Evolutionary conservation across 2,113 vertebrate genomes (phyloP), one percentile per base, ranked within the genome.

Genomic region (Monopterus albus): DNA sequence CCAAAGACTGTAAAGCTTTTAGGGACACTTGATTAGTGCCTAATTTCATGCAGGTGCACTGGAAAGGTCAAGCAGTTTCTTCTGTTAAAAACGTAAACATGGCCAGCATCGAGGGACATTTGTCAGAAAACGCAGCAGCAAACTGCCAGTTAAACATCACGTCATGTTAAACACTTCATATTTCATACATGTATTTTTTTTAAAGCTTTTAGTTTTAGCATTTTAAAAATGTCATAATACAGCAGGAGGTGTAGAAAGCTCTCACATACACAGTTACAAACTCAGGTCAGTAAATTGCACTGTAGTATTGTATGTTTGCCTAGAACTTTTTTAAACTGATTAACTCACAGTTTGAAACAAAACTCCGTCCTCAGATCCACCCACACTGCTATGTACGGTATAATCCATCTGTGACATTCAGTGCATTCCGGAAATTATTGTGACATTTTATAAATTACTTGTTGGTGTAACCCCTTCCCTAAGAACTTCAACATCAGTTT

Each of bases 41-140:
- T 71, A 40, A 79, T 75, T 64, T 64, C 64, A 52, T 2, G 0
- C 55, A 71, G 75, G 46, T 81, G 61, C 51, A 42, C 20, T 62
- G 43, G 46, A 82, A 82, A 82, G 49, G 38, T 74, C 45, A 8
- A 29, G 21, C 43, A 56, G 26, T 79, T 72, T 31, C 47, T 13
- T 57, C 40, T 68, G 33, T 50, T 55, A 33, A 47, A 69, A 63
- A 60, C 28, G 59, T 49, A 49, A 33, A 23, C 47, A 21, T 17
- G 28, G 6, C 3, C 23, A 25, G 23, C 31, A 60, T 43, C 29
- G 20, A 11, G 11, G 11, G 20, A 43, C 42, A n/a, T 13, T 43
- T 43, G 43, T 35, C 15, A 36, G n/a, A n/a, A n/a, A n/a, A n/a
- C n/a, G n/a, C n/a, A n/a, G n/a, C n/a, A n/a, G n/a, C n/a, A n/a